phyloP scores from a whole-genome alignment of 2,888 invertebrate species.

The Plebejus melissa region DNA sequence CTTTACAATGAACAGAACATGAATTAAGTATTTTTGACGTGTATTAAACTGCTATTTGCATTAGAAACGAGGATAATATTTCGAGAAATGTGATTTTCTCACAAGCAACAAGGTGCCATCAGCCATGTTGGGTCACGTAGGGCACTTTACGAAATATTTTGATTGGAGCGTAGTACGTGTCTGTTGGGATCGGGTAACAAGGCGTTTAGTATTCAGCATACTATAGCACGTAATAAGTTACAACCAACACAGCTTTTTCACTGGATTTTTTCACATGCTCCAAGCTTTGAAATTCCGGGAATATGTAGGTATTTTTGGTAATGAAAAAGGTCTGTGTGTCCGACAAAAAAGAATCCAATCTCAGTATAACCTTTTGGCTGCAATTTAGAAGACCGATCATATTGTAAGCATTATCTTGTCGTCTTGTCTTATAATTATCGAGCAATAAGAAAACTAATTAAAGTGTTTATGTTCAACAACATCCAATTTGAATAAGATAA shows the following conservation, averaged over 20 bases:
- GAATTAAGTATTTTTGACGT: neutral
- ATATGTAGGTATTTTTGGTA: neutral
- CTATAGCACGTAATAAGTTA: neutral
- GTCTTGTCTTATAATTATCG: neutral
- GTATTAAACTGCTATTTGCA: neutral
- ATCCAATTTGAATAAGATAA: constrained; percentile 64
- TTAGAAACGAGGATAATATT: neutral
- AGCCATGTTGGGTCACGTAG: constrained; percentile 17
- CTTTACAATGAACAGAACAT: neutral
- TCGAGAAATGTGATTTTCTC: neutral
- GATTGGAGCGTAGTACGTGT: constrained; percentile 23
- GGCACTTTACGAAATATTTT: constrained; percentile 25
- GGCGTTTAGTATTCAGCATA: constrained; percentile 21
- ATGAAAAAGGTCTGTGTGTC: neutral
- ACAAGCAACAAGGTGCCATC: constrained; percentile 17
- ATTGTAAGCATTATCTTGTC: neutral
- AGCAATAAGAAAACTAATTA: neutral
- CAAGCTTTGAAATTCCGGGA: neutral
- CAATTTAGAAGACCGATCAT: neutral
- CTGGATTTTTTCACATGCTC: neutral
- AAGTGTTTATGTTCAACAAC: constrained; percentile 21
- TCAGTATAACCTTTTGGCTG: neutral
- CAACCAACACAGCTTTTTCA: neutral
- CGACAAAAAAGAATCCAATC: neutral
- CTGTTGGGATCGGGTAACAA: constrained; percentile 18